These are phyloP conservation scores for Chamaetylas fuelleborni DNA, from an alignment of 2,113 vertebrate species.

Conservation along the genomic window DNA sequence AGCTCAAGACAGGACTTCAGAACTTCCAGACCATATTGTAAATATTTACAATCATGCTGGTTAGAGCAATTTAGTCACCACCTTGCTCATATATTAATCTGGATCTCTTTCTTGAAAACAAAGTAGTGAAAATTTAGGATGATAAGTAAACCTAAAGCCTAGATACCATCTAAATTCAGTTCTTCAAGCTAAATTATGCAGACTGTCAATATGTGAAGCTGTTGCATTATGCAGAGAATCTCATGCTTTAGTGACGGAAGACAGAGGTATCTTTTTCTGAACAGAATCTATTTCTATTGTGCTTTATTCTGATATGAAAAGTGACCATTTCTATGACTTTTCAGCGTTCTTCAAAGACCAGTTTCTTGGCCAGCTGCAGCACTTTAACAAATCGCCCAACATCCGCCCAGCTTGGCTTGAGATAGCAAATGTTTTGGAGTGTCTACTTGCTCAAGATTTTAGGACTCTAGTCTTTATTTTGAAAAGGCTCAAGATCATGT, in stretches of 20 bases:
- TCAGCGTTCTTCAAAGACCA: neutral
- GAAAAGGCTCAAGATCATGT: neutral
- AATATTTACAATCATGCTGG: neutral
- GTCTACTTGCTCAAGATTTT: neutral
- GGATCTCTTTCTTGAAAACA: neutral
- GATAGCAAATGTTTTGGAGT: neutral
- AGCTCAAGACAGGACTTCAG: neutral
- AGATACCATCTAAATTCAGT: neutral
- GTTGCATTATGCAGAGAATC: neutral
- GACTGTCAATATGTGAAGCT: neutral
- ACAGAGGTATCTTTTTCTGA: neutral
- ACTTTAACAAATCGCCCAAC: neutral
- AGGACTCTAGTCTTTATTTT: neutral
- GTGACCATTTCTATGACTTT: neutral
- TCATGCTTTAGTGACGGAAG: neutral
- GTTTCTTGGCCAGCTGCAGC: neutral
- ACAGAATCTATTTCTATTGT: neutral
- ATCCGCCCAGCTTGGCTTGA: neutral
- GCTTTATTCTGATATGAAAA: slow-evolving; percentile 37
- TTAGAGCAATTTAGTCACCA: neutral
- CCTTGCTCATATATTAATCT: neutral
- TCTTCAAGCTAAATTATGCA: neutral
- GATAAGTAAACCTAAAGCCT: neutral
- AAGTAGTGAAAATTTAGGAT: neutral
- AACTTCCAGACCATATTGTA: neutral